Conservation (phyloP, 1,140 invertebrate species). For the Eulimnadia texana region DNA sequence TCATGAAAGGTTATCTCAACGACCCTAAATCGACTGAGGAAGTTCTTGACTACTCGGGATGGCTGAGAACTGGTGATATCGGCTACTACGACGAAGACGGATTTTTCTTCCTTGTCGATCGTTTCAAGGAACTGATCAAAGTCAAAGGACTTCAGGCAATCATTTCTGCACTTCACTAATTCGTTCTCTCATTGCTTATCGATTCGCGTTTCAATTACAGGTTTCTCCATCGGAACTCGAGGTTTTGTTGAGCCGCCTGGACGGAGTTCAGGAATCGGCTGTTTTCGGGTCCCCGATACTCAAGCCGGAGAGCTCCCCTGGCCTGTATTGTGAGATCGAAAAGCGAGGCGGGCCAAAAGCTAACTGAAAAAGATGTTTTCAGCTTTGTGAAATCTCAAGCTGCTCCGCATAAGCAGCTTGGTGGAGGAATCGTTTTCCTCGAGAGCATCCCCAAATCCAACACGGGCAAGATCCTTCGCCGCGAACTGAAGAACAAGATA, state of each 20-base stretch:
- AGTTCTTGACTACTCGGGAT: slow-evolving; percentile 37
- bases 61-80: slow-evolving; percentile 32
- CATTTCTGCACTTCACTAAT: slow-evolving; percentile 13
- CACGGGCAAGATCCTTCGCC: slow-evolving; percentile 29
- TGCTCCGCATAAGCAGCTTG: slow-evolving; percentile 12
- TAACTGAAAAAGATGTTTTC: slow-evolving; percentile 12
- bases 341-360: neutral
- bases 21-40: slow-evolving; percentile 32
- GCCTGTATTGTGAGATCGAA: slow-evolving; percentile 20
- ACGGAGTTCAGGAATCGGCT: slow-evolving; percentile 31
- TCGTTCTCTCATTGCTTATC: neutral
- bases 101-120: slow-evolving; percentile 29
- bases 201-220: slow-evolving; percentile 1
- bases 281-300: slow-evolving; percentile 33
- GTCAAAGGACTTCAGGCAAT: slow-evolving; percentile 21
- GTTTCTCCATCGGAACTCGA: slow-evolving; percentile 24
- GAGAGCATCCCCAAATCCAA: slow-evolving; percentile 28
- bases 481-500: slow-evolving; percentile 19
- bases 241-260: slow-evolving; percentile 27
- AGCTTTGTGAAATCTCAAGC: slow-evolving; percentile 17
- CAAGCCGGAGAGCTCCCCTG: slow-evolving; percentile 31
- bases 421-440: slow-evolving; percentile 28
- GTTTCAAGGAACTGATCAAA: slow-evolving; percentile 31
- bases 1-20: slow-evolving; percentile 34
- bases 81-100: slow-evolving; percentile 25